Evolutionary conservation across 2,113 vertebrate species (phyloP).

Genomic region (Macaca nemestrina): DNA sequence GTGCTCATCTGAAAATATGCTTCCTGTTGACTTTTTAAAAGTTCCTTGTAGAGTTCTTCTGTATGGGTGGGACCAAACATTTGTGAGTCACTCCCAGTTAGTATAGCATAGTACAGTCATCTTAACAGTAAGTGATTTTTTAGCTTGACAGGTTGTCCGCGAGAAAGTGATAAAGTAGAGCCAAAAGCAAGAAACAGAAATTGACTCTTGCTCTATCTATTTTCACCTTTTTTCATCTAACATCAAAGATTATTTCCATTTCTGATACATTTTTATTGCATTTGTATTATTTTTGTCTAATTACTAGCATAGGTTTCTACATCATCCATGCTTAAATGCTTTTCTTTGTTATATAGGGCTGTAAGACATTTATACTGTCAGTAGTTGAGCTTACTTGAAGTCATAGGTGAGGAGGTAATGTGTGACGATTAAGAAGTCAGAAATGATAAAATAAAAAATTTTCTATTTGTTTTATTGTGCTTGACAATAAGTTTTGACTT

Average conservation of each 20-base stretch:
- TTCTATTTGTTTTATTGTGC: slow-evolving; percentile 35
- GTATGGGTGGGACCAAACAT: slow-evolving; percentile 27
- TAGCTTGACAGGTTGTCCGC: neutral
- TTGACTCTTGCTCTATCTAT: slow-evolving; percentile 19
- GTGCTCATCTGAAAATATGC: slow-evolving; percentile 29
- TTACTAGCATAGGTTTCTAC: neutral
- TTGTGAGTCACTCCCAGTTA: slow-evolving; percentile 38
- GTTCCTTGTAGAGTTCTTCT: slow-evolving; percentile 35
- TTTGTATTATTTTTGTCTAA: slow-evolving; percentile 9
- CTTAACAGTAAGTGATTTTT: slow-evolving; percentile 22
- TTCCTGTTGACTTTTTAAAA: neutral
- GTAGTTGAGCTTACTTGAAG: slow-evolving; percentile 40
- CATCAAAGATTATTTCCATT: slow-evolving; percentile 22
- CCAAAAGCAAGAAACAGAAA: slow-evolving; percentile 45
- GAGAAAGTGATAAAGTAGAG: slow-evolving; percentile 35
- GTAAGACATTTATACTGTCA: slow-evolving; percentile 29
- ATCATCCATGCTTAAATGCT: slow-evolving; percentile 12
- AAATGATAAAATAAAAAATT: neutral
- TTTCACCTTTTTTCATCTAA: neutral
- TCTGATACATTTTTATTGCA: slow-evolving; percentile 37
- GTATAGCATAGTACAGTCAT: neutral
- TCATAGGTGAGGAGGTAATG: neutral
- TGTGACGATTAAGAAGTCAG: slow-evolving; percentile 6
- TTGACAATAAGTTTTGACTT: neutral
- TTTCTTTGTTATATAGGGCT: neutral